Evolutionary conservation across 2,113 vertebrate genomes (phyloP), one percentile per base, ranked within the genome.

Genomic region (Paraplagusia blochii): DNA sequence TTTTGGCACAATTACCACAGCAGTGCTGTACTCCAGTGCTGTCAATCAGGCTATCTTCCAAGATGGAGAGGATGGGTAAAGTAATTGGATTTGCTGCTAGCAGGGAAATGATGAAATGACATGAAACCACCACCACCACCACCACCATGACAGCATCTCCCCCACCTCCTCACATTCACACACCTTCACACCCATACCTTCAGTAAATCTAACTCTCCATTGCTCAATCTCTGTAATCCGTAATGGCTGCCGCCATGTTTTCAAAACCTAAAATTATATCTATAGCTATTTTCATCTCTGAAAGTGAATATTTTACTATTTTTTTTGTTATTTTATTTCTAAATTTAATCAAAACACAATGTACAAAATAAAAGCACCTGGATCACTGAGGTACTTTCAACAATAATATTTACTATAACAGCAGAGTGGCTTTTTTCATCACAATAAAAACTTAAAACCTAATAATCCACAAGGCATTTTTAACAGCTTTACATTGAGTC

Each of bases 71-170:
- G 62, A 76, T 72, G 56, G 72, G 45, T 63, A 83, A 81, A 77
- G 84, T 85, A 85, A 87, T 87, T 86, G 80, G 79, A 85, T 85
- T 87, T 72, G 66, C 85, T 81, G 73, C 78, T 64, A 54, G 80
- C 68, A 83, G 71, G 72, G 71, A 85, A 86, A 87, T 87, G 85
- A 88, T 87, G 83, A 85, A 85, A 87, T 83, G 74, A 82, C 76
- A 87, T 69, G 78, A 79, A 84, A 85, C 72, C 76, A 17, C 44
- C 61, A 36, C 58, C 76, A 17, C 44, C 61, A 36, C 58, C 34
- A 29, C 22, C 22, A 29, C 22, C 22, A 29, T 29, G 22, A 29
- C 22, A 29, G 22, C 22, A 29, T 29, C 22, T 29, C 22, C 22
- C 55, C 53, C 19, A 66, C 76, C 54, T 53, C 66, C 11, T 59